Evolutionary conservation across 2,888 invertebrate genomes (phyloP), one percentile per base, ranked within the genome.

Genomic region (Oscheius sp.): DNA sequence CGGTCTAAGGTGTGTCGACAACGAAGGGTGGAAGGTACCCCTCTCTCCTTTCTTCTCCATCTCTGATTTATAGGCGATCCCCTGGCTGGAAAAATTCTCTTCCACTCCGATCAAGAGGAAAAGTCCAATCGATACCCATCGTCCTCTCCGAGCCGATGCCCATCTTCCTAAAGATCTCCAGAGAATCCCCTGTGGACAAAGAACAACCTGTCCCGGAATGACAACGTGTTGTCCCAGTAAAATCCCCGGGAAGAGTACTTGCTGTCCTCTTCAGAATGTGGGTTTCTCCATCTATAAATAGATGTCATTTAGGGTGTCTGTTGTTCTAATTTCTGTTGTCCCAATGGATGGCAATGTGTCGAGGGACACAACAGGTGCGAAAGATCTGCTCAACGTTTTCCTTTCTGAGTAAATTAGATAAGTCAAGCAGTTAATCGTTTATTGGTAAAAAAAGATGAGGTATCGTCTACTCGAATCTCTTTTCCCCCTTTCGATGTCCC

Each of bases 261-360:
- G 76, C 36, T 76, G 76, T 51, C 76, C 76, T 3, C 54, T 76
- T 51, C 71, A 65, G 26, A 71, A 76, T 69, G 76, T 76, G 44
- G n/a, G n/a, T n/a, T n/a, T n/a, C n/a, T n/a, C n/a, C n/a, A n/a
- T n/a, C n/a, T n/a, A 3, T n/a, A 28, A 8, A n/a, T n/a, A n/a
- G n/a, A n/a, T n/a, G n/a, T 28, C 14, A 30, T 73, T 28, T 63
- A 77, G 77, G 77, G 68, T 9, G 73, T 74, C 14, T 77, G 77
- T 50, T 77, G 77, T 56, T 49, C 62, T 22, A 32, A 68, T 68
- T 70, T 69, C 17, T 77, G 77, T 36, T 77, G 77, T 36, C 77
- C 77, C 8, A 30, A 51, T 20, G 77, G 77, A 2, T 77, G 69
- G 41, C 73, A 73, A 14, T 77, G 77, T 36, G 56, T 73, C 4